phyloP scores from a whole-genome alignment of 1,140 invertebrate species.

The Euura lappo region DNA sequence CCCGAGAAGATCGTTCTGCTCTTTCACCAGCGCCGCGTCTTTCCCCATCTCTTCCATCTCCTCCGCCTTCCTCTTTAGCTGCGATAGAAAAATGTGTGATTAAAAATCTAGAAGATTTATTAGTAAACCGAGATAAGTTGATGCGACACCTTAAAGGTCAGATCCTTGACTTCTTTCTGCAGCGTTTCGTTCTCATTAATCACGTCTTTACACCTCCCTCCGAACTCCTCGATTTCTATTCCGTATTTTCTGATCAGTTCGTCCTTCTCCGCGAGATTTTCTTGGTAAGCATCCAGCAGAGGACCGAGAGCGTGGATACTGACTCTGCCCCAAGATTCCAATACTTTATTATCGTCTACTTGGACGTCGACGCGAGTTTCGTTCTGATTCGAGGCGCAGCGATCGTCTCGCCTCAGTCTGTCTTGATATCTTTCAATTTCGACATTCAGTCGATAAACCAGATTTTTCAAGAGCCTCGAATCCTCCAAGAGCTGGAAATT shows the following conservation, averaged over 20 bases:
- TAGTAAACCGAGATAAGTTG: constrained; percentile 16
- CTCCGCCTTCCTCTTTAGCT: constrained; percentile 49
- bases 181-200: constrained; percentile 69
- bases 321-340: constrained; percentile 61
- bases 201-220: constrained; percentile 66
- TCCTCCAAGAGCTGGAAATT: constrained; percentile 66
- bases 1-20: constrained; percentile 65
- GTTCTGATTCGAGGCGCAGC: constrained; percentile 25
- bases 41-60: constrained; percentile 53
- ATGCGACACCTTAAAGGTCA: constrained; percentile 59
- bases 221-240: constrained; percentile 66
- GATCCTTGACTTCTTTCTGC: constrained; percentile 62
- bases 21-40: constrained; percentile 64
- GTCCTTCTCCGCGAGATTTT: constrained; percentile 70
- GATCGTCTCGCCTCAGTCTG: constrained; percentile 56
- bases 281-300: constrained; percentile 71
- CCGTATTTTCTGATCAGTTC: constrained; percentile 68
- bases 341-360: constrained; percentile 34
- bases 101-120: constrained; percentile 14
- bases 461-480: constrained; percentile 69
- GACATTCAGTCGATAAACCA: constrained; percentile 71
- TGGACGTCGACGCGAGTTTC: constrained; percentile 19
- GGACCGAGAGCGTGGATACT: constrained; percentile 66
- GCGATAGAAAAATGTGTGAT: constrained; percentile 24
- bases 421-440: constrained; percentile 74